Evolutionary conservation across 2,797 vertebrate genomes (phyloP).

Genomic region (Pipistrellus kuhlii): DNA sequence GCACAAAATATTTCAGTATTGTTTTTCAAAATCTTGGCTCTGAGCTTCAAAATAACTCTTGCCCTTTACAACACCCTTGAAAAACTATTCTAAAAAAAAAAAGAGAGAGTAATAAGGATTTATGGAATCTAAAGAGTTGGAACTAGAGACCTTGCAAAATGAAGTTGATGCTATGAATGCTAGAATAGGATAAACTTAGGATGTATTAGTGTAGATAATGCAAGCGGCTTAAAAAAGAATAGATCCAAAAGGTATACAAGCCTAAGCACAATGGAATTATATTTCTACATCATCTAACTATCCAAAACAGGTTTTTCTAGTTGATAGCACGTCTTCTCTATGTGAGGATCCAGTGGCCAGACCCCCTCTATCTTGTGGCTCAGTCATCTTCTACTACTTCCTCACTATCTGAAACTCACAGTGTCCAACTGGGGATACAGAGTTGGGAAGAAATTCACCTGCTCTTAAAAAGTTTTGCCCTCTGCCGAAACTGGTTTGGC

Average conservation of each 20-base stretch:
- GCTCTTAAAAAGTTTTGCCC: background rate
- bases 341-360: background rate
- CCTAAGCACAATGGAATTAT: background rate
- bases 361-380: background rate
- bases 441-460: background rate
- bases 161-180: background rate
- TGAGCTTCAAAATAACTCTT: conserved; percentile 3
- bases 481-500: no score
- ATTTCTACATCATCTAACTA: background rate
- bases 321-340: background rate
- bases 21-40: background rate
- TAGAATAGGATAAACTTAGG: background rate
- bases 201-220: background rate
- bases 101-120: background rate
- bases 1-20: background rate
- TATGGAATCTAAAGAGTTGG: background rate
- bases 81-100: background rate
- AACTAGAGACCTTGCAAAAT: background rate
- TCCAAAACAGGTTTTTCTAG: background rate
- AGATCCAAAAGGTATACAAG: background rate
- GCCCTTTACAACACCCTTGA: background rate
- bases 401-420: background rate
- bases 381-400: background rate
- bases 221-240: background rate
- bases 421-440: background rate